Evolutionary conservation across 2,888 invertebrate genomes (phyloP).

Genomic region (Lycia hirtaria): DNA sequence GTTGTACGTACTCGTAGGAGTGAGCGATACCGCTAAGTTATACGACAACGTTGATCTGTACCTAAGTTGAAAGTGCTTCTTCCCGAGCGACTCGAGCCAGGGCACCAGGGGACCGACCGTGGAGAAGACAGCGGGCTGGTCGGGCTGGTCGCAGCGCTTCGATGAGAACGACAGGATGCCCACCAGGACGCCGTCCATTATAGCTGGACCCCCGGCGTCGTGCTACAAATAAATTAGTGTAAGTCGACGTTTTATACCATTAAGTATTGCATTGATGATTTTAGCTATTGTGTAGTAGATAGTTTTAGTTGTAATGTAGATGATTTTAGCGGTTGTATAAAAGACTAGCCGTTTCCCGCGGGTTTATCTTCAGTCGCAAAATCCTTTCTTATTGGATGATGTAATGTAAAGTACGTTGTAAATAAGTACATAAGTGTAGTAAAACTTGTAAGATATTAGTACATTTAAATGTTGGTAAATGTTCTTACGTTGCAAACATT

Average conservation of each 20-base stretch:
- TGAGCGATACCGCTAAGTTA: too few species aligned
- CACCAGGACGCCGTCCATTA: conserved; percentile 63
- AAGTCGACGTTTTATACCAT: not conserved
- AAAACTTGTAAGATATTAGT: not conserved
- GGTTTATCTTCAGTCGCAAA: too few species aligned
- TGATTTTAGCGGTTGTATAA: too few species aligned
- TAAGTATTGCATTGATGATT: too few species aligned
- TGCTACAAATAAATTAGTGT: conserved; percentile 56
- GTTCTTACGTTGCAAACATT: conserved; percentile 77
- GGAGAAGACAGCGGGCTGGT: conserved; percentile 77
- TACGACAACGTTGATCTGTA: not conserved
- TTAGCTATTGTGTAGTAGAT: too few species aligned
- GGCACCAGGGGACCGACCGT: conserved; percentile 57
- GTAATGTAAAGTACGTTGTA: too few species aligned
- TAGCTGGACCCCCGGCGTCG: conserved; percentile 77
- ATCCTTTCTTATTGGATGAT: too few species aligned
- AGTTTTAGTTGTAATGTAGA: too few species aligned
- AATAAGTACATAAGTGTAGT: too few species aligned
- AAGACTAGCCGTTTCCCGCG: too few species aligned
- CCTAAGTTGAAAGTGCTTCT: conserved; percentile 48
- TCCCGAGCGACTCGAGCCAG: conserved; percentile 63
- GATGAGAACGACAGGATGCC: conserved; percentile 77
- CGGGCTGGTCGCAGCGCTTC: conserved; percentile 69
- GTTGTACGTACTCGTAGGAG: too few species aligned
- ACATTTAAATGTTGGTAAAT: not conserved